A percentile compares a stretch with the other conserved stretches of the same genome.
These are phyloP conservation scores for Prenolepis imparis DNA, from an alignment of 2,888 invertebrate genomes.

Conservation along the genomic window DNA sequence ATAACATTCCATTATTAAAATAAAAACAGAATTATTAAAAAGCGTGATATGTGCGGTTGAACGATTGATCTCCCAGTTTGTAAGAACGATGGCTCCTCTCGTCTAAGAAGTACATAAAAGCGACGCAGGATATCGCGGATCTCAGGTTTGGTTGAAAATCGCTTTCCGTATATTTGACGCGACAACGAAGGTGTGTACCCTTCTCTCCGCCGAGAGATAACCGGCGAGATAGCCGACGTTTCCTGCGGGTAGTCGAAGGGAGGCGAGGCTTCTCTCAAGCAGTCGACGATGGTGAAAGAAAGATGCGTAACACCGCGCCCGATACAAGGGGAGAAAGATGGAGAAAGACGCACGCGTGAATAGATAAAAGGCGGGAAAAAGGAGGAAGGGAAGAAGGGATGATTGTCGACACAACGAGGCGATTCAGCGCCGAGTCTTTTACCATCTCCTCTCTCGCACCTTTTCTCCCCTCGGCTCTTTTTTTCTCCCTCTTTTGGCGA, in stretches of 20 bases:
- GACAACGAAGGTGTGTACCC: conserved; percentile 64
- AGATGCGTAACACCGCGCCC: conserved; percentile 23
- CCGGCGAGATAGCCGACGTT: conserved; percentile 71
- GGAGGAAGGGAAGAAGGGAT: conserved; percentile 37
- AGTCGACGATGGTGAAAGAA: background rate
- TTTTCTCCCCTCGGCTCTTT: conserved; percentile 45
- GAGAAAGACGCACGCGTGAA: conserved; percentile 17
- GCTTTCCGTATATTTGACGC: conserved; percentile 53
- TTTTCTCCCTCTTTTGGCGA: conserved; percentile 57
- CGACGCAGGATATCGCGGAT: conserved; percentile 28
- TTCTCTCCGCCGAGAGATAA: conserved; percentile 71
- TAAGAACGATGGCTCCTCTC: background rate
- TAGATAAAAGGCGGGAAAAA: conserved; percentile 41
- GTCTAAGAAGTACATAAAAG: background rate
- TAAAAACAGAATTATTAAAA: too few species aligned
- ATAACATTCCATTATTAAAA: too few species aligned
- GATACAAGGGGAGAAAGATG: conserved; percentile 1
- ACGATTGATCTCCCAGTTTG: background rate
- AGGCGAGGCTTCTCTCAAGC: conserved; percentile 29
- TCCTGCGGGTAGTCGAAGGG: conserved; percentile 67
- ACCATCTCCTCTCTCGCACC: conserved; percentile 26
- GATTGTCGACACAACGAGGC: conserved; percentile 75
- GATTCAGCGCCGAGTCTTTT: conserved; percentile 74
- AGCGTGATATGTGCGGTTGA: background rate
- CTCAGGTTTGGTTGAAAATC: conserved; percentile 35